phyloP scores from a whole-genome alignment of 2,113 vertebrate species.

The Romanogobio albipinnatus region DNA sequence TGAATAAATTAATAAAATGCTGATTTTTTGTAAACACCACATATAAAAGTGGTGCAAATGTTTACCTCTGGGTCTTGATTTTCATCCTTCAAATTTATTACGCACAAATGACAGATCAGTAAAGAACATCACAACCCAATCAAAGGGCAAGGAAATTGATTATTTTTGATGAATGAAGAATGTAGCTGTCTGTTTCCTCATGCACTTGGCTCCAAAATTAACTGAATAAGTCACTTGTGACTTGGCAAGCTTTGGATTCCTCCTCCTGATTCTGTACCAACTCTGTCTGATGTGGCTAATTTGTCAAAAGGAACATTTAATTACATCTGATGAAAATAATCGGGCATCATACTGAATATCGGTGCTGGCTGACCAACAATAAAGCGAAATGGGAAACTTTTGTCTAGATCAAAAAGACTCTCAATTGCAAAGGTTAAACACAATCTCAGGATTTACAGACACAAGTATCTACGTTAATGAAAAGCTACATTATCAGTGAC shows the following conservation, averaged over 20 bases:
- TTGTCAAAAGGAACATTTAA: conserved; percentile 48
- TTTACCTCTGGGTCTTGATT: neutral
- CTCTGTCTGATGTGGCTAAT: conserved; percentile 42
- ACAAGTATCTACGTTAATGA: neutral
- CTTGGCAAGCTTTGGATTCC: conserved; percentile 58
- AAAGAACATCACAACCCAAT: conserved; percentile 19
- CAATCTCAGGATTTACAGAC: neutral
- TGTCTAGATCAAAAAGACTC: neutral
- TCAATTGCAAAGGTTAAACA: neutral
- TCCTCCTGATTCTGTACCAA: conserved; percentile 10
- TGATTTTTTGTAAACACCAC: neutral
- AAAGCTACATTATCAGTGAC: neutral
- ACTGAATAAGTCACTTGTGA: conserved; percentile 68
- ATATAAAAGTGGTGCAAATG: neutral
- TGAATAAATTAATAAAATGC: neutral
- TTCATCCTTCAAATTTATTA: neutral
- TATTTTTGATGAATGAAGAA: conserved; percentile 64
- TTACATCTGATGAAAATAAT: conserved; percentile 67
- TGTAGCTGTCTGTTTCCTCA: conserved; percentile 59
- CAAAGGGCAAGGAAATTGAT: conserved; percentile 52
- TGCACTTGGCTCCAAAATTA: conserved; percentile 59
- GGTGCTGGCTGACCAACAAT: conserved; percentile 39
- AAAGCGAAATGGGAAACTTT: neutral
- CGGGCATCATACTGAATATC: conserved; percentile 55
- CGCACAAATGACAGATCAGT: neutral